A percentile compares a stretch with the other conserved stretches of the same genome.
Evolutionary conservation across 2,888 invertebrate species (phyloP).

Genomic region (Liopterus haemorrhoidalis): DNA sequence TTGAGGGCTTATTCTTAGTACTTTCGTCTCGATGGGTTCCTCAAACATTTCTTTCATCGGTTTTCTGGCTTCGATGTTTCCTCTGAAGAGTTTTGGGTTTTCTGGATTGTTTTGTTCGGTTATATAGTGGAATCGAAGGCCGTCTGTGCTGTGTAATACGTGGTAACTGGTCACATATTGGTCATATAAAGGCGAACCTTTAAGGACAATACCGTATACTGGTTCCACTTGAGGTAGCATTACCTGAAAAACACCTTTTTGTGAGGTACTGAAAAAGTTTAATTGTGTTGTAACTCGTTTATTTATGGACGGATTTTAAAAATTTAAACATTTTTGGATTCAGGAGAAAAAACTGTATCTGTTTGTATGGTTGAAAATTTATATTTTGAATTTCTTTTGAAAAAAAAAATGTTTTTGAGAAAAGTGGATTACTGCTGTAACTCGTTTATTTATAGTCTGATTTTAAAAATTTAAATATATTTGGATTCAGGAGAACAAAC

Average conservation of each 20-base stretch:
- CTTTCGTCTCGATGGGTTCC: slow-evolving; percentile 68
- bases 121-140: slow-evolving; percentile 55
- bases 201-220: slow-evolving; percentile 67
- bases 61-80: slow-evolving; percentile 57
- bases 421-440: too few relatives aligned
- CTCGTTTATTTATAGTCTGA: too few relatives aligned
- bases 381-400: too few relatives aligned
- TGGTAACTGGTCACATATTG: slow-evolving; percentile 75
- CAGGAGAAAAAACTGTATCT: too few relatives aligned
- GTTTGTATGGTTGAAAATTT: too few relatives aligned
- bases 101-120: slow-evolving; percentile 41
- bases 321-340: too few relatives aligned
- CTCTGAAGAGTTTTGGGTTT: slow-evolving; percentile 58
- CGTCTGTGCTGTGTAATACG: slow-evolving; percentile 65
- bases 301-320: too few relatives aligned
- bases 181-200: slow-evolving; percentile 62
- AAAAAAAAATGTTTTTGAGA: too few relatives aligned
- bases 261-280: too few relatives aligned
- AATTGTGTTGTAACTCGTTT: too few relatives aligned
- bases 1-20: slow-evolving; percentile 64
- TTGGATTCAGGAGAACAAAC: not conserved
- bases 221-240: slow-evolving; percentile 59
- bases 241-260: too few relatives aligned
- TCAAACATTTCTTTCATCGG: slow-evolving; percentile 60
- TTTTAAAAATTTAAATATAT: too few relatives aligned